Conservation (phyloP, 2,797 vertebrate species). For the Tadarida brasiliensis region DNA sequence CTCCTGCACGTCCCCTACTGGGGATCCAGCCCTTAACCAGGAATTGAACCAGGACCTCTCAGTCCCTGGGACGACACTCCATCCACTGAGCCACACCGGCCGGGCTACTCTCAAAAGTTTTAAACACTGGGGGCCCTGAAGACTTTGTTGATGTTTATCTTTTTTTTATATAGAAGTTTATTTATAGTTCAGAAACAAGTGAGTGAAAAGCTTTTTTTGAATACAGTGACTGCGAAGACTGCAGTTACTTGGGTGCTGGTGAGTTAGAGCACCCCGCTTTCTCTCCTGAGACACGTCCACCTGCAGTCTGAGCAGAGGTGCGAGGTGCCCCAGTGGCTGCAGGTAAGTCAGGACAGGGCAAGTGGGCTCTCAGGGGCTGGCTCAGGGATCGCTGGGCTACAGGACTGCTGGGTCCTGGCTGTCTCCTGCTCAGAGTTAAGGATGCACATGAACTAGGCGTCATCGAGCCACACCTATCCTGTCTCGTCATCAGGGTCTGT, state of each 20-base stretch:
- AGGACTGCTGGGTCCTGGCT: background rate
- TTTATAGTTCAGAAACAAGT: background rate
- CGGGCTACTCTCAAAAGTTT: too few relatives aligned
- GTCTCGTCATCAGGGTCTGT: background rate
- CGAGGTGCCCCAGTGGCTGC: background rate
- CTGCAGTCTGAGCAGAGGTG: background rate
- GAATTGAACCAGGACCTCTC: too few relatives aligned
- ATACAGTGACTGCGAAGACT: background rate
- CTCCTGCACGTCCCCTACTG: too few relatives aligned
- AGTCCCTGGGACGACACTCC: too few relatives aligned
- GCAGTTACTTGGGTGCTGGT: background rate
- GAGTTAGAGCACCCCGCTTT: background rate
- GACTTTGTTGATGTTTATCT: too few relatives aligned
- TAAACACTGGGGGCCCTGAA: background rate
- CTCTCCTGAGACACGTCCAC: background rate
- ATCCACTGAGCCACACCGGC: too few relatives aligned
- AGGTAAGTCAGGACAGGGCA: accelerated
- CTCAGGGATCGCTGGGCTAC: too few relatives aligned
- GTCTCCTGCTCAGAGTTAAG: background rate
- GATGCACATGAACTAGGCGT: background rate
- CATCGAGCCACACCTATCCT: background rate
- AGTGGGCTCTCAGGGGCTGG: too few relatives aligned
- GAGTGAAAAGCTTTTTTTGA: background rate
- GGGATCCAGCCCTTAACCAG: too few relatives aligned
- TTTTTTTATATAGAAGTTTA: background rate